phyloP scores from a whole-genome alignment of 1,140 invertebrate genomes.

The Gonatopus flavifemur region DNA sequence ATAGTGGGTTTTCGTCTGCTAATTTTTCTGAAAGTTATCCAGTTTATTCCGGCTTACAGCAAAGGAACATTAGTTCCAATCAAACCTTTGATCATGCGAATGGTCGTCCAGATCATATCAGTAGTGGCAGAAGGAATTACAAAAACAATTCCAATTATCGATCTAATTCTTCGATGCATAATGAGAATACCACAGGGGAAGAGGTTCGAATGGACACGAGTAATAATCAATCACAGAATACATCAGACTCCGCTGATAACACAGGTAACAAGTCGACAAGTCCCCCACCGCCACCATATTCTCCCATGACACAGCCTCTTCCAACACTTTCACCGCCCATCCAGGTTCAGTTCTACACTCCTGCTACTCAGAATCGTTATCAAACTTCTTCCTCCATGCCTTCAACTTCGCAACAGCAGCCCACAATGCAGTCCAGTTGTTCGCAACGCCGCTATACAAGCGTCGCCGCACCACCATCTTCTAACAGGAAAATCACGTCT shows the following conservation, averaged over 20 bases:
- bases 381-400: conserved; percentile 26
- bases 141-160: too few species aligned
- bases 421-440: conserved; percentile 18
- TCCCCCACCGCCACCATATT: conserved; percentile 44
- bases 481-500: conserved; percentile 23
- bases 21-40: too few species aligned
- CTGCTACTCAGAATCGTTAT: conserved; percentile 38
- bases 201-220: background rate
- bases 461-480: conserved; percentile 10
- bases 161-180: background rate
- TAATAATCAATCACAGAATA: too few species aligned
- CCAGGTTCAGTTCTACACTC: conserved; percentile 50
- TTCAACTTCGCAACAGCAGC: conserved; percentile 22
- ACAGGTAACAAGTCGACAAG: conserved; percentile 28
- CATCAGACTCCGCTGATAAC: background rate
- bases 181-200: background rate
- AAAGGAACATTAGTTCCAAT: background rate
- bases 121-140: conserved; percentile 10
- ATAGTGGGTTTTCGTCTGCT: too few species aligned
- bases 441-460: conserved; percentile 19
- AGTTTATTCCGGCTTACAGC: conserved; percentile 1
- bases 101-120: conserved; percentile 10
- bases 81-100: conserved; percentile 21
- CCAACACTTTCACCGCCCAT: conserved; percentile 49
- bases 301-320: conserved; percentile 42